Conservation (phyloP, 2,113 vertebrate species). For the Urocitellus parryii region DNA sequence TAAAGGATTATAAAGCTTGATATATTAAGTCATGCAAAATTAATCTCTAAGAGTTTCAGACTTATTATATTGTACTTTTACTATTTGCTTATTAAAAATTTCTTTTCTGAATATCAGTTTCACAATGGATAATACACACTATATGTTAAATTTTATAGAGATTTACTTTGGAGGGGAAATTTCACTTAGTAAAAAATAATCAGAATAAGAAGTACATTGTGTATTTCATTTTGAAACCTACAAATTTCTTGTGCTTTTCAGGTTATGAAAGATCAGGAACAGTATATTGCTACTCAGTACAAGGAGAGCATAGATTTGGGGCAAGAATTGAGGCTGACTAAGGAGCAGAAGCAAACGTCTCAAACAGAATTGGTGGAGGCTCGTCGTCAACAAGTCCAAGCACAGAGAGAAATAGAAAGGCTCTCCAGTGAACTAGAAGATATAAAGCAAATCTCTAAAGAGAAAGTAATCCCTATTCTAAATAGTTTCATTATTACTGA, state of each 20-base stretch:
- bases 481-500: slow-evolving; percentile 44
- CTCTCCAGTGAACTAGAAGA: slow-evolving; percentile 87
- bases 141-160: slow-evolving; percentile 31
- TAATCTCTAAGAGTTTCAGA: not conserved
- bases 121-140: not conserved
- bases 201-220: slow-evolving; percentile 45
- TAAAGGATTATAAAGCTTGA: slow-evolving; percentile 48
- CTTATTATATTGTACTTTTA: slow-evolving; percentile 9
- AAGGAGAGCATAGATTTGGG: slow-evolving; percentile 86
- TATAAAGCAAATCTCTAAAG: slow-evolving; percentile 85
- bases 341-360: slow-evolving; percentile 86
- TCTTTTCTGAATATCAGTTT: slow-evolving; percentile 43
- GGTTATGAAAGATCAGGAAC: slow-evolving; percentile 85
- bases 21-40: slow-evolving; percentile 35
- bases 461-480: slow-evolving; percentile 87
- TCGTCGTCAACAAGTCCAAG: slow-evolving; percentile 82
- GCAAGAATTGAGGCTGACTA: slow-evolving; percentile 86
- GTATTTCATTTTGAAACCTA: slow-evolving; percentile 62
- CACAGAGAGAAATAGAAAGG: slow-evolving; percentile 83
- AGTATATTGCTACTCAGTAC: slow-evolving; percentile 82
- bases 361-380: slow-evolving; percentile 86
- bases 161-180: not conserved
- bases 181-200: slow-evolving; percentile 39
- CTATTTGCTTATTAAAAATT: slow-evolving; percentile 55
- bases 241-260: slow-evolving; percentile 73